These are phyloP conservation scores for Hippocampus abdominalis DNA, from an alignment of 2,113 vertebrate species.

Conservation along the genomic window DNA sequence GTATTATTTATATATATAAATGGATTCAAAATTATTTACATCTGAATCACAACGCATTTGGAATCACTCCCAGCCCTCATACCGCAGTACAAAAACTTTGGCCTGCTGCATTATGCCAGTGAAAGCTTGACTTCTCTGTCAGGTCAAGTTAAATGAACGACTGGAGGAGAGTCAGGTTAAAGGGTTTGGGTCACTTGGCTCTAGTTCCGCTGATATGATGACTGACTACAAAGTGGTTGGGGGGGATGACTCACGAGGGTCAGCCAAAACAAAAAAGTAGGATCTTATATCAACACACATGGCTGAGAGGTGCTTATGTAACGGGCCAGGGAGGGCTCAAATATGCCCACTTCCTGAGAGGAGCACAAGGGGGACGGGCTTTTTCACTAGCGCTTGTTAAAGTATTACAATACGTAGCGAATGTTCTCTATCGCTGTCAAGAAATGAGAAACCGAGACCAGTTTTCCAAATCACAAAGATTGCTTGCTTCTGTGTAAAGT, in stretches of 20 bases:
- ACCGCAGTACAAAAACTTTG: background rate
- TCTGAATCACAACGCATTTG: too few species aligned
- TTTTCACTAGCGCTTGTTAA: too few species aligned
- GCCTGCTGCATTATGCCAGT: background rate
- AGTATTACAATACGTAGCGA: too few species aligned
- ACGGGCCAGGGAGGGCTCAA: constrained; percentile 31
- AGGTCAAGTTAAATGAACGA: constrained; percentile 6
- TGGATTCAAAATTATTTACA: too few species aligned
- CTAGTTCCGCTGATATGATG: background rate
- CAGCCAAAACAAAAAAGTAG: constrained; percentile 19
- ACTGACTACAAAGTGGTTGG: background rate
- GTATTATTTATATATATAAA: too few species aligned
- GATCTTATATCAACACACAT: constrained; percentile 11
- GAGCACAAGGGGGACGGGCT: background rate
- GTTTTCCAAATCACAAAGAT: background rate
- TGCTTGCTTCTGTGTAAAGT: background rate
- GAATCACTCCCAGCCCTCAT: too few species aligned
- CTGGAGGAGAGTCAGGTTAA: background rate
- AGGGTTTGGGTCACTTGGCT: constrained; percentile 14
- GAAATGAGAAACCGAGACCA: background rate
- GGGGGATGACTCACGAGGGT: background rate
- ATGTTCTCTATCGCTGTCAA: too few species aligned
- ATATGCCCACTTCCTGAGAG: constrained; percentile 23
- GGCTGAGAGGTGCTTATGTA: constrained; percentile 43
- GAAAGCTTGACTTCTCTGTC: constrained; percentile 19